Conservation (phyloP, 2,113 vertebrate genomes). For the Lagenorhynchus albirostris region DNA sequence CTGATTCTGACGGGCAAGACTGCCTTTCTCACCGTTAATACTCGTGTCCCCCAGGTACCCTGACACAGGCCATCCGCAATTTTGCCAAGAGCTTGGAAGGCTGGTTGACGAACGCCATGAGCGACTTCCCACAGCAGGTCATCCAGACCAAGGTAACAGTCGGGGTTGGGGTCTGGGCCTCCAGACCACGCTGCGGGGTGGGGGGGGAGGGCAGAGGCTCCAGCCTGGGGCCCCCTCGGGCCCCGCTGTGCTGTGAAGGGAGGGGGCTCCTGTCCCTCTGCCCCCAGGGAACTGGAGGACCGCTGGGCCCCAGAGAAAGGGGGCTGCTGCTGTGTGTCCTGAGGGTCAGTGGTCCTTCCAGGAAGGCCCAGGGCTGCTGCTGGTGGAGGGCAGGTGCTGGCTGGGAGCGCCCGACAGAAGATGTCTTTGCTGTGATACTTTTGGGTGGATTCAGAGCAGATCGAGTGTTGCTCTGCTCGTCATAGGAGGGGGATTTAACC, state of each 20-base stretch:
- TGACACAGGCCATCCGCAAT: conserved; percentile 97
- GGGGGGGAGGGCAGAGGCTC: not conserved
- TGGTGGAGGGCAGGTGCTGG: fast-evolving
- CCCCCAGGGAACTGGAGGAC: not conserved
- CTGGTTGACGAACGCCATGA: conserved; percentile 96
- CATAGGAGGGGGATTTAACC: not conserved
- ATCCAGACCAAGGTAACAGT: conserved; percentile 92
- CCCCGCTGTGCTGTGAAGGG: not conserved
- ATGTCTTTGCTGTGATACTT: not conserved
- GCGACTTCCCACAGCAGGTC: conserved; percentile 92
- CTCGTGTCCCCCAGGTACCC: conserved; percentile 85
- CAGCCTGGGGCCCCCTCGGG: not conserved
- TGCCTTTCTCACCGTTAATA: not conserved
- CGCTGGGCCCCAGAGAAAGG: not conserved
- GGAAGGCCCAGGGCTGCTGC: not conserved
- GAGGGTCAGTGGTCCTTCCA: too few species aligned
- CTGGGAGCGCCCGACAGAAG: not conserved
- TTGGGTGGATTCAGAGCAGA: not conserved
- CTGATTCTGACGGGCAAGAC: fast-evolving
- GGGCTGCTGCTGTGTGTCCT: too few species aligned
- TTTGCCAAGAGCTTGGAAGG: conserved; percentile 98
- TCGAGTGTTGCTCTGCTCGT: not conserved
- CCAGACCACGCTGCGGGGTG: not conserved
- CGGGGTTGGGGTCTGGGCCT: not conserved
- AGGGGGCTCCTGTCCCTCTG: not conserved